Base-by-base conservation (phyloP, 2,797 vertebrate genomes). In the Epinephelus malabaricus region DNA sequence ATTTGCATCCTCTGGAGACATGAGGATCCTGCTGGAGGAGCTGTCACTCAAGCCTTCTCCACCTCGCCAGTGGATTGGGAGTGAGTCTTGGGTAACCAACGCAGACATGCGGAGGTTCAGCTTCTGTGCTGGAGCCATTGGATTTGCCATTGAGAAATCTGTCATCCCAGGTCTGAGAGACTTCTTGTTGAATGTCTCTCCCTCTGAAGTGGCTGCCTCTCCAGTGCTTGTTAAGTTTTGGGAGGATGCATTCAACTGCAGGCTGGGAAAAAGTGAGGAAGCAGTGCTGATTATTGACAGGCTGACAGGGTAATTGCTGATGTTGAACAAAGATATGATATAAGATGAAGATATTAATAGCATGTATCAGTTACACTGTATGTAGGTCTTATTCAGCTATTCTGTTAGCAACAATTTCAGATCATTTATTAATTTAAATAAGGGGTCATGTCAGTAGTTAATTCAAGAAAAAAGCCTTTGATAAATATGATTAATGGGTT, bases 51-150 rank as follows among this genome's bases (percentile, higher is more conserved):
- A 91, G 25, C 88, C 86, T 3, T 80, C 69, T 2, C 86, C 92
- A 50, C 84, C 79, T 12, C 78, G 91, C 1, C 93, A 94, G 68
- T 95, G 94, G 95, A 86, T 95, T 8, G 94, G 94, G 27, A 93
- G 83, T 8, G 94, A 95, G 67, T 1, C 90, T 0, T 95, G 95
- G 95, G 80, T 94, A 13, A 93, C 92, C 4, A 72, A 93, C 17
- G 56, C 76, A 0, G 62, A 79, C 14, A 53, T 95, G 68, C 59
- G 90, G 18, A 86, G 18, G 3, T 89, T 86, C 84, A 49, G 64
- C 34, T 61, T 88, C 67, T 84, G 84, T 40, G 30, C 68, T 3
- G 94, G 95, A 10, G 86, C 93, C 18, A 79, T 95, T 12, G 94
- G 95, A 55, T 91, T 94, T 76, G 92, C 80, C 2, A 94, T 95